These are phyloP conservation scores for Ramphastos sulfuratus DNA, from an alignment of 2,113 vertebrate genomes.

Conservation along the genomic window DNA sequence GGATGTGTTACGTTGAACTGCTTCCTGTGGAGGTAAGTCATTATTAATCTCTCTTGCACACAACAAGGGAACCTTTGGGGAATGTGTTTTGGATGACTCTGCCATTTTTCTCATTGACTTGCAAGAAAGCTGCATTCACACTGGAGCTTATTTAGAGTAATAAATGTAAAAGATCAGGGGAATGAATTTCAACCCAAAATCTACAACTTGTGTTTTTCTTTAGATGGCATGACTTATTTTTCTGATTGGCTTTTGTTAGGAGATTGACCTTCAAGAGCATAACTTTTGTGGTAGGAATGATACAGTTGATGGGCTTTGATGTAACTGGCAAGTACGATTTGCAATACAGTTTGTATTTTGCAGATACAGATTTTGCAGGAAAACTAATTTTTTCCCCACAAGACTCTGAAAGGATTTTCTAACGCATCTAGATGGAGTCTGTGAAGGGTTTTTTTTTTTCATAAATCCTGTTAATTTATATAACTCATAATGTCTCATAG, in stretches of 20 bases:
- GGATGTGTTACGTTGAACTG: neutral
- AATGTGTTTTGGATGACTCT: fast-evolving
- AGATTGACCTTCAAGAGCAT: neutral
- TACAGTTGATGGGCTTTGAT: neutral
- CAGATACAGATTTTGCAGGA: neutral
- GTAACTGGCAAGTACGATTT: neutral
- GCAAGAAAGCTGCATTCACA: neutral
- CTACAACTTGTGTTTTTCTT: neutral
- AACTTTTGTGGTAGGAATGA: neutral
- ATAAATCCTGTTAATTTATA: neutral
- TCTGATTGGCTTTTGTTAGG: neutral
- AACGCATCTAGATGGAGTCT: neutral
- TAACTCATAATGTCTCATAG: neutral
- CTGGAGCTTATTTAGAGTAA: neutral
- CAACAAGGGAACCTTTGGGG: neutral
- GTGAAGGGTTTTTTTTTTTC: too few species aligned
- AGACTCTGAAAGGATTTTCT: neutral
- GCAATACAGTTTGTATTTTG: neutral
- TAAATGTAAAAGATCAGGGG: neutral
- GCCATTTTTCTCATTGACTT: neutral
- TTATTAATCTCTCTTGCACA: neutral
- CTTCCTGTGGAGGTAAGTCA: neutral
- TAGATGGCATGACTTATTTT: neutral
- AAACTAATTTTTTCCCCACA: slow-evolving; percentile 11
- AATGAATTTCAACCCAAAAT: neutral